Evolutionary conservation across 2,888 invertebrate genomes (phyloP).

Genomic region (Orchesellides sinensis): DNA sequence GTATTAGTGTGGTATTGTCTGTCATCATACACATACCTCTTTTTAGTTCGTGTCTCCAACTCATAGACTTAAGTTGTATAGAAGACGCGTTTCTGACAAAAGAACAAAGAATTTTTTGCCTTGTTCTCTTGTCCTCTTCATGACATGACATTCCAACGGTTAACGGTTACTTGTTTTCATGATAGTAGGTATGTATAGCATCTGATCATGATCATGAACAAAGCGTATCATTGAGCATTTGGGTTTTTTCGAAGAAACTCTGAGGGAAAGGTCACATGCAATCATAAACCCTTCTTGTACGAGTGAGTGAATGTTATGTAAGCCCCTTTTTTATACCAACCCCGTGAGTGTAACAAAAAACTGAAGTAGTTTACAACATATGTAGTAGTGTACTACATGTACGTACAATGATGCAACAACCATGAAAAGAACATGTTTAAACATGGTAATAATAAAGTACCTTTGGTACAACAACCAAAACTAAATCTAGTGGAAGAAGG

Average conservation of each 20-base stretch:
- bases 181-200: no score
- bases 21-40: no score
- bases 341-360: neutral
- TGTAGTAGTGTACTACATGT: no score
- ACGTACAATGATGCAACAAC: neutral
- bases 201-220: conserved; percentile 11
- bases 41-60: no score
- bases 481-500: conserved; percentile 25
- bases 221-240: conserved; percentile 15
- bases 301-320: neutral
- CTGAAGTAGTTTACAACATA: conserved; percentile 19
- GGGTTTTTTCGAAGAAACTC: neutral
- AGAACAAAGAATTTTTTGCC: no score
- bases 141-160: no score
- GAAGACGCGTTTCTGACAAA: no score
- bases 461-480: neutral
- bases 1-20: no score
- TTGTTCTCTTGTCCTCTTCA: no score
- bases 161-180: no score
- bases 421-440: conserved; percentile 14
- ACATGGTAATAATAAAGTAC: conserved; percentile 31
- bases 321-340: neutral
- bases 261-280: conserved; percentile 17
- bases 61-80: no score
- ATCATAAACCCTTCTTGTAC: conserved; percentile 19